phyloP scores from a whole-genome alignment of 2,888 invertebrate genomes.

The Tineola bisselliella region DNA sequence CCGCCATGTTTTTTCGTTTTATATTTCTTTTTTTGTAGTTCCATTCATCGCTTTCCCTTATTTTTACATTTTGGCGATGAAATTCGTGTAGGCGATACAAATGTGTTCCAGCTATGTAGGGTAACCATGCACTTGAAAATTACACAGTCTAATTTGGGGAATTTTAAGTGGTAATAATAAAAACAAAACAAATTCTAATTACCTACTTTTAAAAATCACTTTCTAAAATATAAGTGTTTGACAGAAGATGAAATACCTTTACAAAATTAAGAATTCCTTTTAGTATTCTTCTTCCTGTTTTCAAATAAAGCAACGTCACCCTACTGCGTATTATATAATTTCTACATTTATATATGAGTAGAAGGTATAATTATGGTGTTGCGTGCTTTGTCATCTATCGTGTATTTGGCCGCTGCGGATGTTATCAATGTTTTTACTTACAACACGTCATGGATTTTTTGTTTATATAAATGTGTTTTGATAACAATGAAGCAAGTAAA shows the following conservation, averaged over 20 bases:
- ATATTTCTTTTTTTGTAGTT: slow-evolving; percentile 26
- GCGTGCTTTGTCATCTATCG: slow-evolving; percentile 49
- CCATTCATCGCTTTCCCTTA: slow-evolving; percentile 22
- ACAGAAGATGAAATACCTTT: no score
- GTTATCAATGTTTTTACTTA: slow-evolving; percentile 34
- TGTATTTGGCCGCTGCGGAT: slow-evolving; percentile 32
- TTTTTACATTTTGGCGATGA: slow-evolving; percentile 17
- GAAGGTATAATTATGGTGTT: slow-evolving; percentile 39
- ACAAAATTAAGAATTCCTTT: no score
- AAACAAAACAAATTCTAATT: no score
- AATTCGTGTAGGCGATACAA: slow-evolving; percentile 14
- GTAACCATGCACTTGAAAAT: neutral
- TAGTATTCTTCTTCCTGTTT: no score
- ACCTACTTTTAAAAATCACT: no score
- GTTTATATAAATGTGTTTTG: neutral
- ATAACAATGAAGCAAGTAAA: neutral
- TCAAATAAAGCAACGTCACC: neutral
- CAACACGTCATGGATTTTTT: neutral
- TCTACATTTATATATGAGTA: slow-evolving; percentile 12
- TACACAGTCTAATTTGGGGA: no score
- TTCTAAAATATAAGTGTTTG: no score
- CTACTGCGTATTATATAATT: slow-evolving; percentile 3
- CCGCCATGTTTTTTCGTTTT: slow-evolving; percentile 35
- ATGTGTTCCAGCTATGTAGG: slow-evolving; percentile 8
- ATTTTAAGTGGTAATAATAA: no score